These are phyloP conservation scores for Lithosia quadra DNA, from an alignment of 2,888 invertebrate genomes.

Conservation along the genomic window DNA sequence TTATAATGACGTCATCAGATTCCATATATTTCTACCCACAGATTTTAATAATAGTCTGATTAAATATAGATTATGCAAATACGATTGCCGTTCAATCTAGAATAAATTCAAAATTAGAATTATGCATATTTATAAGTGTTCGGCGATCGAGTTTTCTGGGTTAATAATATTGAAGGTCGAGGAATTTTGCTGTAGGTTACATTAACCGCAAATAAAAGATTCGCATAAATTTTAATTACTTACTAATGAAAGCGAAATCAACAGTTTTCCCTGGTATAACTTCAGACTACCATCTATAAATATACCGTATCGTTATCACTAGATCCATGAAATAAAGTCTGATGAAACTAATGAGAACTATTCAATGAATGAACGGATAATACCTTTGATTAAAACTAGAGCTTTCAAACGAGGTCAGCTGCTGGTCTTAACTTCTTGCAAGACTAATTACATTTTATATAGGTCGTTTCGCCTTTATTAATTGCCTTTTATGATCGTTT, in stretches of 20 bases:
- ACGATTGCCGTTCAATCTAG: conserved; percentile 43
- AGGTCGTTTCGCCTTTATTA: conserved; percentile 32
- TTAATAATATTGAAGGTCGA: no score
- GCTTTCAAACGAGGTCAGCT: conserved; percentile 4
- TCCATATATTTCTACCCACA: conserved; percentile 27
- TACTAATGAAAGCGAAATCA: no score
- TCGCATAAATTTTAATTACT: no score
- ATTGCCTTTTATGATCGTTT: conserved; percentile 9
- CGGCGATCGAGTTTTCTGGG: not conserved
- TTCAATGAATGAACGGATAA: not conserved
- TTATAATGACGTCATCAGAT: conserved; percentile 26
- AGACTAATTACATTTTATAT: conserved; percentile 14
- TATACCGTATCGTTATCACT: no score
- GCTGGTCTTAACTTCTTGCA: not conserved
- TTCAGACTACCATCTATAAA: no score
- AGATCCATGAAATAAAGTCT: no score
- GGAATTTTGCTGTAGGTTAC: no score
- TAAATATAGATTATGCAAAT: conserved; percentile 43
- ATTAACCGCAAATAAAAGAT: not conserved
- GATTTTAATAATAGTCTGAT: conserved; percentile 31
- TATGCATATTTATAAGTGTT: conserved; percentile 29
- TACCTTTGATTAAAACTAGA: not conserved
- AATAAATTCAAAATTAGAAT: conserved; percentile 23
- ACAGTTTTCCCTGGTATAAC: no score
- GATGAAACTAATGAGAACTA: no score